phyloP scores from a whole-genome alignment of 2,113 vertebrate species.

The Psilopogon haemacephalus region DNA sequence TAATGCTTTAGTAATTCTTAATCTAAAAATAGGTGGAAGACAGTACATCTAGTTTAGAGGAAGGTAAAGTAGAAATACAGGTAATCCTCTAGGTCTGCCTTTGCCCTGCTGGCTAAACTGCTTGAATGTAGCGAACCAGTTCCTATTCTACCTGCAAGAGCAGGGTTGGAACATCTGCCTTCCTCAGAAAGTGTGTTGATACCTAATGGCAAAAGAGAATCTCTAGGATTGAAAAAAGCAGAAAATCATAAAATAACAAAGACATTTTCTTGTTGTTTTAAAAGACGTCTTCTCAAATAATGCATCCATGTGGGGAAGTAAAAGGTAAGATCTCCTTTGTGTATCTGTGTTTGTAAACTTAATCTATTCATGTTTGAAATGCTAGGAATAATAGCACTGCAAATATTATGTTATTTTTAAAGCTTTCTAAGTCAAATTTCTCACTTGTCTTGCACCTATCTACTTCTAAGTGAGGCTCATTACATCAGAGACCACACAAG shows the following conservation, averaged over 20 bases:
- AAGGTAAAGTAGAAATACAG: background rate
- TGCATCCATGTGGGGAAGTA: background rate
- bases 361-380: background rate
- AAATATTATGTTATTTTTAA: background rate
- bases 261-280: background rate
- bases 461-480: background rate
- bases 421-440: background rate
- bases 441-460: rapidly evolving
- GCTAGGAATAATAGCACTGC: background rate
- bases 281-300: background rate
- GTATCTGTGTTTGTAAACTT: background rate
- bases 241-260: background rate
- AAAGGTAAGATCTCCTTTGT: background rate
- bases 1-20: background rate
- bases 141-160: background rate
- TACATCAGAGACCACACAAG: background rate
- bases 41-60: background rate
- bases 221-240: background rate
- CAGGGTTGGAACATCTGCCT: background rate
- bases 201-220: background rate
- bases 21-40: background rate
- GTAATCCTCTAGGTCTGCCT: background rate
- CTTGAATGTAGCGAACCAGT: background rate
- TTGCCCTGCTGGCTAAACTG: background rate
- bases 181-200: background rate